Conservation (phyloP, 2,888 invertebrate genomes). For the Kuschelorhynchus macadamiae region DNA sequence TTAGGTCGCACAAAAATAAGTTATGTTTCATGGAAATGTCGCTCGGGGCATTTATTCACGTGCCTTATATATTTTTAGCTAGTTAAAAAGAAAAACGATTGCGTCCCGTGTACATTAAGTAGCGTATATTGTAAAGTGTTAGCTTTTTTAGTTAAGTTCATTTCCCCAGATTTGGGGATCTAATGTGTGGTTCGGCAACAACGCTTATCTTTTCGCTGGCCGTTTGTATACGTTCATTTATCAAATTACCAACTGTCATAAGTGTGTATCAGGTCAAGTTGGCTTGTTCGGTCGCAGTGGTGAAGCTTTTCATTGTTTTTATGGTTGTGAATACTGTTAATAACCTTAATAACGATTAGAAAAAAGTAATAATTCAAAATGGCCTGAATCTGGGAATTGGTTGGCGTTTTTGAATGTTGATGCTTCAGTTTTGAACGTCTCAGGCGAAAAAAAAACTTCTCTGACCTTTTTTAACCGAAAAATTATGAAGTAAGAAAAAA, state of each 20-base stretch:
- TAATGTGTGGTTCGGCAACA: conserved; percentile 19
- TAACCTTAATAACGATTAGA: too few relatives aligned
- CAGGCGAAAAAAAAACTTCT: too few relatives aligned
- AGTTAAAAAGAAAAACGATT: conserved; percentile 22
- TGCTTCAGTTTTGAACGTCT: too few relatives aligned
- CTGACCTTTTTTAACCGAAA: too few relatives aligned
- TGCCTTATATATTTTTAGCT: conserved; percentile 36
- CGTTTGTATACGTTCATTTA: neutral
- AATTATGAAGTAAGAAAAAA: too few relatives aligned
- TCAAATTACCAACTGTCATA: neutral
- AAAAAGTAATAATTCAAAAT: too few relatives aligned
- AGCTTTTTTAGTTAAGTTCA: conserved; percentile 4
- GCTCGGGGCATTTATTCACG: conserved; percentile 15
- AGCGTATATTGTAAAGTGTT: conserved; percentile 3
- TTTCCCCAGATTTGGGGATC: neutral
- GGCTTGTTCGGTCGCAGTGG: too few relatives aligned
- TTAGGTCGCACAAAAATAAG: neutral
- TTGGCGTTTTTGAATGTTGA: too few relatives aligned
- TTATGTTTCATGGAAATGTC: conserved; percentile 10
- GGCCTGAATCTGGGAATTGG: too few relatives aligned
- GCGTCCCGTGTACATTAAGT: conserved; percentile 32
- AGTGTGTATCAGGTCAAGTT: too few relatives aligned
- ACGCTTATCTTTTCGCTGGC: conserved; percentile 18
- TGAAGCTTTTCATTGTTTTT: too few relatives aligned
- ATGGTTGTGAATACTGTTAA: too few relatives aligned